Percentiles rank a stretch among this genome's conserved stretches.
These are phyloP conservation scores for Xenus cinereus DNA, from an alignment of 2,113 vertebrate species.

Conservation along the genomic window DNA sequence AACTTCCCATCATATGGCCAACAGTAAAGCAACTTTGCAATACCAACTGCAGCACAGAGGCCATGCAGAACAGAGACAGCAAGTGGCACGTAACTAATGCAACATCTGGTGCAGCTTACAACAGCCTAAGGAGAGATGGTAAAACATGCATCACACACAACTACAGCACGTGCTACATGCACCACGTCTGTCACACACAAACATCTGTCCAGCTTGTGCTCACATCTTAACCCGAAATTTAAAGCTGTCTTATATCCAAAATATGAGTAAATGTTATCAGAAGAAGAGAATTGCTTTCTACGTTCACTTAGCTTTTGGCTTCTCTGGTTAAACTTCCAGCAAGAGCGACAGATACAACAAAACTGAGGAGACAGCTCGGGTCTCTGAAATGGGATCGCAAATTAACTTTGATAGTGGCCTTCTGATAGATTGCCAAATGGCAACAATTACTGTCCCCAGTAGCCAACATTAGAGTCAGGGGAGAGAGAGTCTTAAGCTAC, in stretches of 20 bases:
- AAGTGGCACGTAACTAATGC: not conserved
- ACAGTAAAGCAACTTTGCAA: not conserved
- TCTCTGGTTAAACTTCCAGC: not conserved
- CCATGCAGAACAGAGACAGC: not conserved
- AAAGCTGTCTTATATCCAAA: not conserved
- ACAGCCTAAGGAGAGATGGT: not conserved
- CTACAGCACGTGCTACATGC: not conserved
- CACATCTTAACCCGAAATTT: not conserved
- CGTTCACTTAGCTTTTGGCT: not conserved
- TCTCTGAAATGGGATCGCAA: not conserved
- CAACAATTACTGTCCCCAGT: not conserved
- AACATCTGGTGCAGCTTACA: not conserved
- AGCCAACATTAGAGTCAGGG: not conserved
- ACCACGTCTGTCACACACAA: not conserved
- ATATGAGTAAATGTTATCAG: not conserved
- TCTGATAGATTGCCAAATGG: not conserved
- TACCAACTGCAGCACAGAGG: not conserved
- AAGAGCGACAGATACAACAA: not conserved
- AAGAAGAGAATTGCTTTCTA: not conserved
- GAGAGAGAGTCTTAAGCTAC: not conserved
- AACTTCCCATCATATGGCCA: not conserved
- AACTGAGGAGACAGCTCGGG: not conserved
- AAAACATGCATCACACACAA: not conserved
- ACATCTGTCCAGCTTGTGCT: not conserved
- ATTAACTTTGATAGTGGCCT: not conserved